A percentile compares a stretch with the other conserved stretches of the same genome.
phyloP scores from a whole-genome alignment of 2,113 vertebrate species.

The Corythornis cristatus region DNA sequence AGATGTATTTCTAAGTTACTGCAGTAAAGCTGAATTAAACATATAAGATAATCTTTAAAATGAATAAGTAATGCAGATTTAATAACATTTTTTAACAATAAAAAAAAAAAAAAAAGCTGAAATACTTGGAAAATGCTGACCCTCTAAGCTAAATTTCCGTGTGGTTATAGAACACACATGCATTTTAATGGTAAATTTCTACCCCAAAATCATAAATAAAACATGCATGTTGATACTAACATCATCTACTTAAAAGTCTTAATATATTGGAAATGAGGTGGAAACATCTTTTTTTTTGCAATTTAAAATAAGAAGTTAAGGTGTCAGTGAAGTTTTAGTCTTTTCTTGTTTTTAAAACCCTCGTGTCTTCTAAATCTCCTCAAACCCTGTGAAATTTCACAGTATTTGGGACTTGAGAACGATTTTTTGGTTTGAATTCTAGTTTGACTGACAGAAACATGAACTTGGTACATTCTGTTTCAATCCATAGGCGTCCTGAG shows the following conservation, averaged over 20 bases:
- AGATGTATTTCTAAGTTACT: neutral
- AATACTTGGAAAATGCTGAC: neutral
- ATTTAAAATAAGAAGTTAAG: neutral
- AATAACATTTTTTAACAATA: neutral
- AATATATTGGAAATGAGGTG: neutral
- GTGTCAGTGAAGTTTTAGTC: neutral
- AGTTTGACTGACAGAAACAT: neutral
- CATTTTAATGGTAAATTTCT: neutral
- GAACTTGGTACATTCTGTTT: neutral
- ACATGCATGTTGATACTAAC: neutral
- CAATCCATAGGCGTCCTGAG: neutral
- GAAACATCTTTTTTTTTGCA: neutral
- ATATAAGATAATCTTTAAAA: constrained; percentile 6
- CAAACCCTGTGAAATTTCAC: neutral
- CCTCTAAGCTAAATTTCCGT: neutral
- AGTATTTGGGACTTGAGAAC: neutral
- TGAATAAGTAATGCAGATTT: neutral
- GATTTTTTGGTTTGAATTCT: neutral
- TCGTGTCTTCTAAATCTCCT: neutral
- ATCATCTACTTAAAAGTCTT: neutral
- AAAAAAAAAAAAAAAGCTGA: neutral
- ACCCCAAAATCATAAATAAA: neutral
- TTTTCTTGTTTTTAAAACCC: neutral
- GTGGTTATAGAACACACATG: neutral
- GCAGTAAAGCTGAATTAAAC: neutral